Base-by-base conservation (phyloP, 1,140 invertebrate genomes). In the Drosophila yakuba region DNA sequence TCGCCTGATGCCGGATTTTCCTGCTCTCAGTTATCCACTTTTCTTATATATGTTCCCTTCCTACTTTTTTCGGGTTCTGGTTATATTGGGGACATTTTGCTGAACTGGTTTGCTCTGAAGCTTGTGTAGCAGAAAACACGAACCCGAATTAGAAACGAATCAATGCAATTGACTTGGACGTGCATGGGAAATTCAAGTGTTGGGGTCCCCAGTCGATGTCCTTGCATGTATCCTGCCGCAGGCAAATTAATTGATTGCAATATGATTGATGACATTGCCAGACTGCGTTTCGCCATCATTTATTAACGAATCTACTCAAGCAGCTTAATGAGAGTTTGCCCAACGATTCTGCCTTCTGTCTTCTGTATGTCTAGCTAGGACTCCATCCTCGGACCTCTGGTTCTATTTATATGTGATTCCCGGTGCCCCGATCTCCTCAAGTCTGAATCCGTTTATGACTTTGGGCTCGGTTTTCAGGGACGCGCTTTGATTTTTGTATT, bases 161-260 rank as follows among this genome's bases (percentile, higher is more conserved):
- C 75, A 75, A 75, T 76, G 80, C 81, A 82, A 81, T 86, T 81
- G 78, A 86, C 81, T 86, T 74, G 74, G 71, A 81, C 74, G 55
- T 78, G 64, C 83, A 75, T 86, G 79, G 52, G 58, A 78, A 82
- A 85, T 88, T 71, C 59, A 72, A 63, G 74, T 74, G 39, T 51
- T 10, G 63, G 60, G 25, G 23, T 32, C 6, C 38, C 35, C 35
- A 20, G 28, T 12, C 41, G 36, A 23, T 66, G 23, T 36, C n/a
- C 32, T 38, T 28, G 45, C 23, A 8, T 12, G 20, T 15, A 14
- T 51, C 57, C 17, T 72, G 69, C 72, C 60, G 51, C 61, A 44
- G 55, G 36, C 48, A 78, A 78, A 85, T 85, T 85, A 88, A 85
- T 85, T 88, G 82, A 85, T 85, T 78, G 82, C 81, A 81, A 81